phyloP scores from a whole-genome alignment of 2,113 vertebrate species.

The Plotosus lineatus region DNA sequence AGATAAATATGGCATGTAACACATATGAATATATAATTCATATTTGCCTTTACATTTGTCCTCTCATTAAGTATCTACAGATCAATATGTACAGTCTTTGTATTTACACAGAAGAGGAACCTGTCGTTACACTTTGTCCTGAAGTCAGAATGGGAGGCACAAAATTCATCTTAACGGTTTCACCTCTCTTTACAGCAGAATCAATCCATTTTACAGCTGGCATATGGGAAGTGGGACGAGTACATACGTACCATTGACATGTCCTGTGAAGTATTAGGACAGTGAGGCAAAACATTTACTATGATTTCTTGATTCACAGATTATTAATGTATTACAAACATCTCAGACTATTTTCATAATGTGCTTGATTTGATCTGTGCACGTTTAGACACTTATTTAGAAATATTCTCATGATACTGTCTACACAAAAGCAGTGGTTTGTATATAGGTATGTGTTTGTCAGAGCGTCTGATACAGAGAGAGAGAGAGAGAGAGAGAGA shows the following conservation, averaged over 20 bases:
- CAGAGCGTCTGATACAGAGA: slow-evolving; percentile 14
- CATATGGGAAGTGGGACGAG: slow-evolving; percentile 3
- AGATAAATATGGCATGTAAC: slow-evolving; percentile 73
- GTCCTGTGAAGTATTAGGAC: slow-evolving; percentile 9
- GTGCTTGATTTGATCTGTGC: slow-evolving; percentile 63
- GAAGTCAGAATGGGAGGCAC: slow-evolving; percentile 39
- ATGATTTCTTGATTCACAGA: slow-evolving; percentile 25
- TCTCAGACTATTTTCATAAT: slow-evolving; percentile 59
- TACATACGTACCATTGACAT: slow-evolving; percentile 26
- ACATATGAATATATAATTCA: slow-evolving; percentile 75
- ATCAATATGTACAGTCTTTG: slow-evolving; percentile 71
- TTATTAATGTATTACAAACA: slow-evolving; percentile 26
- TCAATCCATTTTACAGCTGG: slow-evolving; percentile 9
- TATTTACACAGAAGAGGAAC: slow-evolving; percentile 68
- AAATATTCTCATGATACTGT: slow-evolving; percentile 33
- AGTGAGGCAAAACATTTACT: slow-evolving; percentile 30
- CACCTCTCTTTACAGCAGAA: slow-evolving; percentile 30
- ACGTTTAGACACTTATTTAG: slow-evolving; percentile 16
- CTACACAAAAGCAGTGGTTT: slow-evolving; percentile 35
- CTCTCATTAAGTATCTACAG: slow-evolving; percentile 75
- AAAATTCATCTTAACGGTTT: slow-evolving; percentile 21
- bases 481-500: slow-evolving; percentile 3
- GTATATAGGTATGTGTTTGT: slow-evolving; percentile 25
- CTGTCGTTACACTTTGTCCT: slow-evolving; percentile 36
- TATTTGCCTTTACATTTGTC: slow-evolving; percentile 74